These are phyloP conservation scores for Anoplopoma fimbria DNA, from an alignment of 2,113 vertebrate genomes.

Conservation along the genomic window DNA sequence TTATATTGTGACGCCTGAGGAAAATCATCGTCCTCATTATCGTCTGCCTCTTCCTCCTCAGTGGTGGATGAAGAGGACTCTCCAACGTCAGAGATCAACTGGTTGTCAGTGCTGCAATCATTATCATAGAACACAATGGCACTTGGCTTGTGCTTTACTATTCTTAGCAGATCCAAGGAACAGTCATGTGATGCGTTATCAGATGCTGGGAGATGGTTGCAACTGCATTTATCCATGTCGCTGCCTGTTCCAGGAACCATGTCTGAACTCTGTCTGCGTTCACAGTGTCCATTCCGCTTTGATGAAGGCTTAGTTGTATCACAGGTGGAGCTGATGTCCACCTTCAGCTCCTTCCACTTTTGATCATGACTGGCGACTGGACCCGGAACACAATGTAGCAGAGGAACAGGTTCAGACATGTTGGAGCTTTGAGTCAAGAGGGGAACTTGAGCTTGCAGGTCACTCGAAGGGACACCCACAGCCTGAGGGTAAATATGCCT, in stretches of 20 bases:
- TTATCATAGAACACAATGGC: slow-evolving; percentile 82
- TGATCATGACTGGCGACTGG: slow-evolving; percentile 2
- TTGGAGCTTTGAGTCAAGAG: slow-evolving; percentile 16
- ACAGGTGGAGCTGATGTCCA: slow-evolving; percentile 24
- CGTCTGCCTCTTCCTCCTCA: slow-evolving; percentile 36
- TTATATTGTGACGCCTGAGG: slow-evolving; percentile 76
- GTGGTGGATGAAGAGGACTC: slow-evolving; percentile 64
- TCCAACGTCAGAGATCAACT: slow-evolving; percentile 57
- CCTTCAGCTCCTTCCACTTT: slow-evolving; percentile 13
- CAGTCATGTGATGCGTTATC: slow-evolving; percentile 28
- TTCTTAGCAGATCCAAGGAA: slow-evolving; percentile 65
- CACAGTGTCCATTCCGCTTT: slow-evolving; percentile 36
- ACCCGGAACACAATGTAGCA: neutral
- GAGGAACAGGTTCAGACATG: slow-evolving; percentile 63
- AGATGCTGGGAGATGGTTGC: neutral
- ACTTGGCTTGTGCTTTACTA: slow-evolving; percentile 82
- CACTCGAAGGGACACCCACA: slow-evolving; percentile 29
- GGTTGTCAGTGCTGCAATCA: neutral
- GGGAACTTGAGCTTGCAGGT: slow-evolving; percentile 45
- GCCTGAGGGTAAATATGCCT: slow-evolving; percentile 33
- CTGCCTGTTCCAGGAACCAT: slow-evolving; percentile 4
- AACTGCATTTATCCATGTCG: slow-evolving; percentile 1
- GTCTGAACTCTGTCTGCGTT: slow-evolving; percentile 22
- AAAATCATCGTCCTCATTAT: slow-evolving; percentile 72
- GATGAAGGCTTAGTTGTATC: neutral